Evolutionary conservation across 1,140 invertebrate genomes (phyloP), one percentile per base, ranked within the genome.

Genomic region (Atta cephalotes): DNA sequence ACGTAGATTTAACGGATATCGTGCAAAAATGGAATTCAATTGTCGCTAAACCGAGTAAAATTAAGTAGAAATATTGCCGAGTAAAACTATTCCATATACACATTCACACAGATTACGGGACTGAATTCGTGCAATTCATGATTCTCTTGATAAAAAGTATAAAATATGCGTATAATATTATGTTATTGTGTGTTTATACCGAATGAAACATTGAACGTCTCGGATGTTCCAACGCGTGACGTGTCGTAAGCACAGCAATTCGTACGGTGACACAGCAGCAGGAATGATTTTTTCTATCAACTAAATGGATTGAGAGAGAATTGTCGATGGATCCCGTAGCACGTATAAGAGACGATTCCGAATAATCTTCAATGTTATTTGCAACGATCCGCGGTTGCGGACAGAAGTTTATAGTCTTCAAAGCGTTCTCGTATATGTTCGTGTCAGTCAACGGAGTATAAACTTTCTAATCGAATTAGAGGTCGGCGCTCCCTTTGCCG

Each of bases 391-490:
- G 78, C 28, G 51, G 9, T 66, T 62, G 14, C 14, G 16, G 31
- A 5, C n/a, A 62, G 80, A 89, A 86, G 74, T 79, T 51, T 39
- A n/a, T 53, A 86, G 70, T 89, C 82, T 89, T 81, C 70, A 86
- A 86, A 88, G 63, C 45, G 53, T 14, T 7, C 39, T 21, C 39
- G 31, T 60, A 3, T 62, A 18, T 56, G 65, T 51, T 62, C 62
- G 49, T 62, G 66, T 78, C 49, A 63, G 82, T 12, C 84, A 65
- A n/a, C 45, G 25, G 35, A 68, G 31, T 71, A 78, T 80, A 78
- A 89, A 90, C 72, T 87, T 88, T 87, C 86, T 90, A 87, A 89
- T 90, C 72, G 77, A 89, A 89, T 89, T 89, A 89, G 86, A 80
- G 80, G 74, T 63, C 74, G 85, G 28, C 56, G 70, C 14, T 10